Evolutionary conservation across 2,113 vertebrate species (phyloP), one percentile per base, ranked within the genome.

Genomic region (Calypte anna): DNA sequence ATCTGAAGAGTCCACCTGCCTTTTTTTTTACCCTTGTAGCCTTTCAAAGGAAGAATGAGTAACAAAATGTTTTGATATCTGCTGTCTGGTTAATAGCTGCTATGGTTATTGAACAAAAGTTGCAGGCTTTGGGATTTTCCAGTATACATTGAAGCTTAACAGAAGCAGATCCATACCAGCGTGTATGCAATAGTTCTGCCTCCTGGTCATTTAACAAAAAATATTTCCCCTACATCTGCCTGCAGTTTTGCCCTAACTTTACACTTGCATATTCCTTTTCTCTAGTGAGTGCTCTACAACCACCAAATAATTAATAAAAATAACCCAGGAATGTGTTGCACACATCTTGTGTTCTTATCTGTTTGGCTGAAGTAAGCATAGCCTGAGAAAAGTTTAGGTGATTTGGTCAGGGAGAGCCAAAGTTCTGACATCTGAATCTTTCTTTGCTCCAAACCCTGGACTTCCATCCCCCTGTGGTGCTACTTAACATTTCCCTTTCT

Each of bases 301-400:
- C 7, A 38, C 10, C 15, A 50, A 58, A 5, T 10, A 85, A 50
- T 66, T 51, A 50, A 43, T 14, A 72, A 76, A 81, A 72, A 24
- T 18, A 46, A 25, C 33, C 9, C 43, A 53, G 43, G 63, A 33
- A 14, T 0, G 0, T 31, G 28, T 18, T 2, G 1, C 1, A 0
- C 6, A 25, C 5, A 6, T 62, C 38, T 61, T 8, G 1, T 6
- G 1, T 91, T 90, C 55, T 20, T 78, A 25, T 28, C 31, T 43
- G 18, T 74, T 38, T 43, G 12, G 8, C 14, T 86, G 75, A 55
- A 43, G 15, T 1, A 74, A 85, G 8, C 25, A 40, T 57, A 36
- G 21, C 10, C 57, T 73, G n/a, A 59, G 67, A 74, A 50, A 70
- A 11, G 5, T 10, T 74, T 23, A 55, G 11, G 24, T 63, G 28